phyloP scores from a whole-genome alignment of 2,888 invertebrate genomes.

The Drosophila cognata region DNA sequence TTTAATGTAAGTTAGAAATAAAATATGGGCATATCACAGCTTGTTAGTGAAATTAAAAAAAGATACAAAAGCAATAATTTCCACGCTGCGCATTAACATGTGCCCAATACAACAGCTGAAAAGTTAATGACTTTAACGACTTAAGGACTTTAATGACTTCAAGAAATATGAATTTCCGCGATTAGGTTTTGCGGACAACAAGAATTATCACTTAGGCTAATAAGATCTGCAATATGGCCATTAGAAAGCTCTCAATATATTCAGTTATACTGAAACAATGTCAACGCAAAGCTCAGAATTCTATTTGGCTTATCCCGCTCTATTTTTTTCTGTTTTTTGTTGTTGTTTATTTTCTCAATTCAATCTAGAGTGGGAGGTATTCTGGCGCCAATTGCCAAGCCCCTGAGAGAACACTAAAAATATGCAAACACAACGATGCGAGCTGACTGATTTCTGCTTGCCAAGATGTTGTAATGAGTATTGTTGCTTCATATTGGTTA shows the following conservation, averaged over 20 bases:
- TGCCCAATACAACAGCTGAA: not conserved
- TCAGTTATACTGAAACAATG: conserved; percentile 15
- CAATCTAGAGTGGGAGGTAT: conserved; percentile 4
- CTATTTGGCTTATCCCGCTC: conserved; percentile 1
- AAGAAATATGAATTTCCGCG: not conserved
- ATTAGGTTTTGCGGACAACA: not conserved
- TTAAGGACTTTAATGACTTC: not conserved
- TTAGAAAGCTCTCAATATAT: conserved; percentile 9
- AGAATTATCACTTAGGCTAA: not conserved
- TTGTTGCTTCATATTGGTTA: conserved; percentile 5
- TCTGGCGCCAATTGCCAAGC: conserved; percentile 47
- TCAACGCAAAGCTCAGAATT: conserved; percentile 4
- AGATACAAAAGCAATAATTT: not conserved
- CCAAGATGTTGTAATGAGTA: conserved; percentile 24
- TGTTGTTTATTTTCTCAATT: not conserved
- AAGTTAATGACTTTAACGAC: not conserved
- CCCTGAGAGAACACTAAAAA: conserved; percentile 53
- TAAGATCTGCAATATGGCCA: conserved; percentile 5
- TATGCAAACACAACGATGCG: conserved; percentile 29
- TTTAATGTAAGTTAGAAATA: not conserved
- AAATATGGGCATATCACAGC: not conserved
- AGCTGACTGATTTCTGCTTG: conserved; percentile 10
- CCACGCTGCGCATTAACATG: not conserved
- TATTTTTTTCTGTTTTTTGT: not conserved
- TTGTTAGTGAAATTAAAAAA: not conserved